Evolutionary conservation across 2,113 vertebrate species (phyloP).

Genomic region (Bubalus kerabau): DNA sequence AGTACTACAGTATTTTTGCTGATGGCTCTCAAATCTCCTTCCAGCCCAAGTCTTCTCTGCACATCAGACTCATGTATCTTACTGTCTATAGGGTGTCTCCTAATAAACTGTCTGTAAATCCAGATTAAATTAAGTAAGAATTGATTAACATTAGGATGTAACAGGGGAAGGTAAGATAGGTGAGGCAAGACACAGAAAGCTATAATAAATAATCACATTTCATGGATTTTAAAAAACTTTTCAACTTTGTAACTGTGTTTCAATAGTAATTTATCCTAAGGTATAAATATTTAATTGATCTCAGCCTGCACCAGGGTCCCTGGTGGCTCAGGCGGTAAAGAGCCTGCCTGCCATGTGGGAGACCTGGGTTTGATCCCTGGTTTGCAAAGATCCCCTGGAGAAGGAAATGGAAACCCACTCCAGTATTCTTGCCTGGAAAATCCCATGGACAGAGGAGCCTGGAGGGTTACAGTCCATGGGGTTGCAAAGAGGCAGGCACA

Average conservation of each 20-base stretch:
- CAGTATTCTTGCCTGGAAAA: background rate
- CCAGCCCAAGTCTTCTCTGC: background rate
- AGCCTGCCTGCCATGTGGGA: background rate
- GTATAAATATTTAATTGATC: background rate
- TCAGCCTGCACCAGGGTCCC: background rate
- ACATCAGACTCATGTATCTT: background rate
- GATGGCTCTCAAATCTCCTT: background rate
- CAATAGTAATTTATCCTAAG: background rate
- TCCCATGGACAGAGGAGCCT: background rate
- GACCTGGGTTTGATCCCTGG: background rate
- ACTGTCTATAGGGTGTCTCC: background rate
- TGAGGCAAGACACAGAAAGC: background rate
- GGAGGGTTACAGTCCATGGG: background rate
- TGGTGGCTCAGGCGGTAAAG: background rate
- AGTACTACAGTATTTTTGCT: background rate
- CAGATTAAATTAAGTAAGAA: background rate
- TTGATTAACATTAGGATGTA: background rate
- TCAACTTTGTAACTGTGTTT: background rate
- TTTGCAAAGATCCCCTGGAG: background rate
- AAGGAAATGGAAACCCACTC: background rate
- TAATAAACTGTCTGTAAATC: background rate
- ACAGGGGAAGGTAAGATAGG: background rate
- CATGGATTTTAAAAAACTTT: background rate
- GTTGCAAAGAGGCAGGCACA: background rate
- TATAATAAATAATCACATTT: background rate